Base-by-base conservation (phyloP, 2,797 vertebrate genomes). In the Lepus oiostolus region DNA sequence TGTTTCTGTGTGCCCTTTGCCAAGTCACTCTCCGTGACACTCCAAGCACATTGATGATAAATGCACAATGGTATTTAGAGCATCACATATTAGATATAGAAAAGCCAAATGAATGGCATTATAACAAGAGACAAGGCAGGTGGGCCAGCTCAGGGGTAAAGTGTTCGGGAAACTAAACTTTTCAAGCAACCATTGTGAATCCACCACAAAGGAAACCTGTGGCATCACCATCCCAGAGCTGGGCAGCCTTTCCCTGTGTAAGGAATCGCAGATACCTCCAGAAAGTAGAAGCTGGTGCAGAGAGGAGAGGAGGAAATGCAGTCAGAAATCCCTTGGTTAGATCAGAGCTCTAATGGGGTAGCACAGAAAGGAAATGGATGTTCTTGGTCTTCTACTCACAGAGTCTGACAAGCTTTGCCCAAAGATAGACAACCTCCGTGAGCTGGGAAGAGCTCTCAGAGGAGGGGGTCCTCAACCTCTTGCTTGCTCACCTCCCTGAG, bases 61-160 rank as follows among this genome's bases (percentile, higher is more conserved):
- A 93, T 84, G 96, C 94, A 93, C 68, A 77, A 86, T 47, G 74
- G 38, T 91, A 92, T 93, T 96, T 93, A 96, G 96, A 89, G 62
- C 54, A 84, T 32, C 65, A 28, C 63, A 26, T 85, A 91, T 87
- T 65, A 87, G 75, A 38, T 54, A 82, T 88, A 89, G 24, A 86
- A 95, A 93, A 94, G 54, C n/a, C 67, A 90, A 96, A 32, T 26
- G 83, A 95, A 84, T 54, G 58, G 28, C 38, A 85, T 91, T 94
- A 81, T 93, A 91, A 90, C 32, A 90, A 91, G 63, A 94, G 35
- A 88, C 67, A 72, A 76, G 42, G 6, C 3, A 30, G 24, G 32
- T 14, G 17, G 74, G 58, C 71, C 32, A 60, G n/a, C 65, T 67
- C 47, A 50, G 74, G 88, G 32, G 67, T 9, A 79, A 19, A 26